phyloP scores from a whole-genome alignment of 2,113 vertebrate species.

The Campylomormyrus numenius region DNA sequence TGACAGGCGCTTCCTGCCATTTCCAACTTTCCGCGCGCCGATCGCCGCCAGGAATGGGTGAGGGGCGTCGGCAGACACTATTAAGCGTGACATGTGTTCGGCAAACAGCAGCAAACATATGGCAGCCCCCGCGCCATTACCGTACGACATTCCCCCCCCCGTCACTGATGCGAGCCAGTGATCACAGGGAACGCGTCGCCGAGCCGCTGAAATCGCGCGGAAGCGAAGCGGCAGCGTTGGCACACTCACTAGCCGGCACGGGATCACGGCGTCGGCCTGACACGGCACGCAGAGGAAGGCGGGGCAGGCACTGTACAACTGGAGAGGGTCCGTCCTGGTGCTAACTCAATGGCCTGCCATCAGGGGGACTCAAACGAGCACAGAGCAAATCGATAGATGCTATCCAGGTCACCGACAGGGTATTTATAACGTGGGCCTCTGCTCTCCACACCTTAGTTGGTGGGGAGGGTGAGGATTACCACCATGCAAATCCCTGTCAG shows the following conservation, averaged over 20 bases:
- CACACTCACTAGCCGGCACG: background rate
- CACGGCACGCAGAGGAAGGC: background rate
- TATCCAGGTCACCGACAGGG: background rate
- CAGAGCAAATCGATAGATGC: background rate
- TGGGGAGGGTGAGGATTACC: constrained; percentile 13
- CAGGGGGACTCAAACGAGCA: background rate
- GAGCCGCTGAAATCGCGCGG: background rate
- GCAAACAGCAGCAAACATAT: constrained; percentile 31
- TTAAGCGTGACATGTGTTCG: constrained; percentile 33
- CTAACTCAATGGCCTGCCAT: background rate
- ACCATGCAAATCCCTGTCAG: background rate
- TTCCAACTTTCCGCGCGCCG: background rate
- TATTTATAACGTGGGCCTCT: background rate
- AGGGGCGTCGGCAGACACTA: background rate
- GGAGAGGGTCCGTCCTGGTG: background rate
- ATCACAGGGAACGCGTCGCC: constrained; percentile 9
- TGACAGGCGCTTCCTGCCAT: background rate
- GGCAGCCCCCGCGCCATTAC: background rate
- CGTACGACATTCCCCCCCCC: background rate
- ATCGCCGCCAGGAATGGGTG: background rate
- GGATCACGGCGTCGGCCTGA: background rate
- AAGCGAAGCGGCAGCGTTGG: background rate
- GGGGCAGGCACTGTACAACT: background rate
- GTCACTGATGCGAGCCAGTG: constrained; percentile 16
- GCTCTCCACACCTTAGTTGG: background rate